Conservation (phyloP, 2,797 vertebrate genomes). For the Morelia viridis region DNA sequence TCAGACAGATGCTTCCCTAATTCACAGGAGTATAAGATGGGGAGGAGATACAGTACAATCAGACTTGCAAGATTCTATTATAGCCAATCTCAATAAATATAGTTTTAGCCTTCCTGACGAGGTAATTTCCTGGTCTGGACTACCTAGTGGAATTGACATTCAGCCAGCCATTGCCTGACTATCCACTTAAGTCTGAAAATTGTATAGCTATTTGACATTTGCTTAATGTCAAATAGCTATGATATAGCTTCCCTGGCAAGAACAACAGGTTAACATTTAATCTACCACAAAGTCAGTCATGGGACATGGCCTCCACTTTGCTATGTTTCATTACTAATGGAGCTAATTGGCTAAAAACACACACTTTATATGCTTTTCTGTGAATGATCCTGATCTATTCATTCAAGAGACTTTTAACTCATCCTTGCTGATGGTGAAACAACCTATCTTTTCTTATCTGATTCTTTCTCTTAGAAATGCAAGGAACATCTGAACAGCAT, state of each 20-base stretch:
- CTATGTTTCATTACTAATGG: neutral
- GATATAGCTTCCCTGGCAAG: neutral
- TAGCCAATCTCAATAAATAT: neutral
- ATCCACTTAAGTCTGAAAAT: neutral
- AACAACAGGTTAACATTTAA: neutral
- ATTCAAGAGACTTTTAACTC: neutral
- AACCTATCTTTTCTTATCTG: neutral
- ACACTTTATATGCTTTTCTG: neutral
- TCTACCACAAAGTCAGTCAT: neutral
- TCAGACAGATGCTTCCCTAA: neutral
- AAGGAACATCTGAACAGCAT: conserved; percentile 5
- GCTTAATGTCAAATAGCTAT: neutral
- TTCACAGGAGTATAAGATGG: neutral
- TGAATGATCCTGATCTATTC: neutral
- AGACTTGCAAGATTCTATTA: neutral
- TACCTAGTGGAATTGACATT: neutral
- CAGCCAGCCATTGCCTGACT: neutral
- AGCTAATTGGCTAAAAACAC: neutral
- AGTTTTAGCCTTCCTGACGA: neutral
- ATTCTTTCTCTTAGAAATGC: conserved; percentile 7
- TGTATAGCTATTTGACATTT: neutral
- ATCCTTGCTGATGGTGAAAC: neutral
- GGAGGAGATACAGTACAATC: neutral
- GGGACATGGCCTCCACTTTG: neutral
- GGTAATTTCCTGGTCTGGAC: neutral